Evolutionary conservation across 1,140 invertebrate species (phyloP).

Genomic region (Procambarus clarkii): DNA sequence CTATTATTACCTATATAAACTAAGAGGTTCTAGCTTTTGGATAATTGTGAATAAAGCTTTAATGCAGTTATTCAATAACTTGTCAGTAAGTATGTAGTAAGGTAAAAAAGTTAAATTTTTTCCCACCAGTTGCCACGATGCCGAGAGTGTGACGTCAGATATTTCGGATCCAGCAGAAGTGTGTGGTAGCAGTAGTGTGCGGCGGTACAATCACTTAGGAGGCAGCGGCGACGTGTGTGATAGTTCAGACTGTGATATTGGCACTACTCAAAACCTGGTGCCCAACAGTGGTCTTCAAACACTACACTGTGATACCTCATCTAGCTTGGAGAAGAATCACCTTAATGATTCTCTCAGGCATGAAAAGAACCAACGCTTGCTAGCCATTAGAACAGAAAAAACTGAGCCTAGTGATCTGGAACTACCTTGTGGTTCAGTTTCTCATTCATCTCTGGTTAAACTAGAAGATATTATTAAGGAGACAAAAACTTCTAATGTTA

Average conservation of each 20-base stretch:
- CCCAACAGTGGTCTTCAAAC: slow-evolving; percentile 7
- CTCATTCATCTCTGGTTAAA: slow-evolving; percentile 58
- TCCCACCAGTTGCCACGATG: slow-evolving; percentile 59
- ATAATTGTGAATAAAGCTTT: too few relatives aligned
- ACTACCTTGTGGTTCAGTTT: slow-evolving; percentile 24
- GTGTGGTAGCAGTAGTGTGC: slow-evolving; percentile 31
- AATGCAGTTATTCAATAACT: too few relatives aligned
- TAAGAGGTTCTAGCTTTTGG: too few relatives aligned
- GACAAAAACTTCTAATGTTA: slow-evolving; percentile 82
- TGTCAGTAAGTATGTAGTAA: too few relatives aligned
- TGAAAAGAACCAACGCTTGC: slow-evolving; percentile 39
- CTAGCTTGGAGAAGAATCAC: slow-evolving; percentile 57
- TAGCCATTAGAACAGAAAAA: slow-evolving; percentile 21
- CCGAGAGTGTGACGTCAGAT: slow-evolving; percentile 65
- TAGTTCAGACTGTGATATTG: slow-evolving; percentile 64
- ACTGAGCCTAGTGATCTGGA: slow-evolving; percentile 4
- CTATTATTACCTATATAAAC: too few relatives aligned
- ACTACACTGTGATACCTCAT: slow-evolving; percentile 58
- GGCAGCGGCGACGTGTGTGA: slow-evolving; percentile 40
- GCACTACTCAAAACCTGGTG: slow-evolving; percentile 35
- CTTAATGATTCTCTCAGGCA: slow-evolving; percentile 34
- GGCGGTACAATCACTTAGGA: slow-evolving; percentile 64
- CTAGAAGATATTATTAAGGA: slow-evolving; percentile 82
- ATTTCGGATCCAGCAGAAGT: slow-evolving; percentile 65
- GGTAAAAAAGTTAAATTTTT: not conserved